Evolutionary conservation across 2,113 vertebrate species (phyloP), one percentile per base, ranked within the genome.

Genomic region (Dinomys branickii): DNA sequence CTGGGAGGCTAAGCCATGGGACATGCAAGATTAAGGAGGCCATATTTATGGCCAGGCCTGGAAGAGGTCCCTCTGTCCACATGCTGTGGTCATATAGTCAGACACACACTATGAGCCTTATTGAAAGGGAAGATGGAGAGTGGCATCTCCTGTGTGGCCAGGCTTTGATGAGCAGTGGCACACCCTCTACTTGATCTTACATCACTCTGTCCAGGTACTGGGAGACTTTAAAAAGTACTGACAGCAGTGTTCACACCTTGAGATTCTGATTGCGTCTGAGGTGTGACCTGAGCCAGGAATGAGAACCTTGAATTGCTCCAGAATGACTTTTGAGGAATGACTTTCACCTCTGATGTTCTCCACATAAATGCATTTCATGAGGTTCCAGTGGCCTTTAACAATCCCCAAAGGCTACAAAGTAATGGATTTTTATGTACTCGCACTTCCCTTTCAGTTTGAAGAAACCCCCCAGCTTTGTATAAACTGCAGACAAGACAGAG

Each of bases 21-120:
- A 35, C 22, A 4, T 22, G 38, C 14, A 35, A 52, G 35, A 44
- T 38, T 10, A 16, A 86, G 26, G 54, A 69, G n/a, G 26, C 5
- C 0, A 0, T 50, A 44, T 47, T 52, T 9, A n/a, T 30, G 22
- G 33, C 26, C 13, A 13, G 41, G 16, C 33, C 24, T 22, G 1
- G 22, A n/a, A n/a, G 50, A 30, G 82, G 5, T 0, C 44, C 35
- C 44, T 56, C 9, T 87, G 7, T 41, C 44, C 26, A 28, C 14
- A 0, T 6, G 33, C 38, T 3, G 0, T 22, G n/a, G 19, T 6
- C 10, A 11, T 9, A 1, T 35, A 44, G 28, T 30, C 50, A 38
- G 11, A 41, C 69, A 24, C 3, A 0, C 41, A 26, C 47, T 44
- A 0, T 47, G 30, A 67, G 47, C 17, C n/a, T 83, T 8, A 33